Conservation (phyloP, 2,888 invertebrate genomes). For the Abscondita cerata region DNA sequence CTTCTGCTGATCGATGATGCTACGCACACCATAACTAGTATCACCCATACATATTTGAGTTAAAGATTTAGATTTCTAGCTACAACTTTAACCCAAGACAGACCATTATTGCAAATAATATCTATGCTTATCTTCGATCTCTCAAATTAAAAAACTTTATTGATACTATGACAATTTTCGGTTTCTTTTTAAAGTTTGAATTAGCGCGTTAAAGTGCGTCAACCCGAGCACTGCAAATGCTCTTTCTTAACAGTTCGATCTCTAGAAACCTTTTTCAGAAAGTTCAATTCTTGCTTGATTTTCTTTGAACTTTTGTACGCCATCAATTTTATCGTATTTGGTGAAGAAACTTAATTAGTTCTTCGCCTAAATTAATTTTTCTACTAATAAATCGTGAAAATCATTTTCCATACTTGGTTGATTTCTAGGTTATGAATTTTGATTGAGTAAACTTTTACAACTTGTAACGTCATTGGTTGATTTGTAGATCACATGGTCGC, state of each 20-base stretch:
- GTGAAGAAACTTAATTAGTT: constrained; percentile 65
- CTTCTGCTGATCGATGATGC: constrained; percentile 83
- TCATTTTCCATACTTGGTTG: background rate
- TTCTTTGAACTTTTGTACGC: constrained; percentile 75
- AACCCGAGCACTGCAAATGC: constrained; percentile 88
- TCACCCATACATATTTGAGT: constrained; percentile 83
- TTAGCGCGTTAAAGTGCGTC: constrained; percentile 80
- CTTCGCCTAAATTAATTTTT: constrained; percentile 70
- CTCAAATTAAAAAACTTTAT: constrained; percentile 57
- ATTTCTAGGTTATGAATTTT: background rate
- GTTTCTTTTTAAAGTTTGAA: constrained; percentile 61
- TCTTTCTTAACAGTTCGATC: constrained; percentile 73
- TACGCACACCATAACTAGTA: constrained; percentile 85
- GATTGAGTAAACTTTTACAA: background rate
- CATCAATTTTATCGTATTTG: constrained; percentile 67
- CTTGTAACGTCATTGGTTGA: too few species aligned
- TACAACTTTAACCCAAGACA: constrained; percentile 89
- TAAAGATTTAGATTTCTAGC: constrained; percentile 87
- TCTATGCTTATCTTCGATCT: constrained; percentile 74
- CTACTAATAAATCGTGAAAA: constrained; percentile 45
- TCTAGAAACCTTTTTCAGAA: constrained; percentile 67
- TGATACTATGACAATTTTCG: constrained; percentile 52
- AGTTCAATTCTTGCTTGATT: constrained; percentile 78
- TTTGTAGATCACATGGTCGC: too few species aligned
- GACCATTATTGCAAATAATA: constrained; percentile 81